Evolutionary conservation across 2,113 vertebrate species (phyloP).

Genomic region (Micromys minutus): DNA sequence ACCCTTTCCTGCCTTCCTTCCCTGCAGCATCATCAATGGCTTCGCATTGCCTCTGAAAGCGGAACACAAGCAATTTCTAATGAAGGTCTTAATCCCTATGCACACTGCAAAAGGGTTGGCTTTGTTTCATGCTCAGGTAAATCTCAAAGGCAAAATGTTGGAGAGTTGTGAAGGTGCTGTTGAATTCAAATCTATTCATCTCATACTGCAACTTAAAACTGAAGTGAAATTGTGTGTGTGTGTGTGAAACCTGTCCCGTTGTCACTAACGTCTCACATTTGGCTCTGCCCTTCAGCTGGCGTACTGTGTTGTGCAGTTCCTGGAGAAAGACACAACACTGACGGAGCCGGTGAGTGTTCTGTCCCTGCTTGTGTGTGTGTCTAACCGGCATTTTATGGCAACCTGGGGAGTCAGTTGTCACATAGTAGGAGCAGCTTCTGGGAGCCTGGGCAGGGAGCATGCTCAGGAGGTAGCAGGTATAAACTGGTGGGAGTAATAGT

Average conservation of each 20-base stretch:
- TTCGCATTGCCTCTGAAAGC: slow-evolving; percentile 98
- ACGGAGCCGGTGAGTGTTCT: slow-evolving; percentile 93
- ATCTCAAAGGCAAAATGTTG: slow-evolving; percentile 67
- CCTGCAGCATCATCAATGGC: slow-evolving; percentile 98
- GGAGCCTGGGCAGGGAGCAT: neutral
- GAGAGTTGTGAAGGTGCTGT: slow-evolving; percentile 15
- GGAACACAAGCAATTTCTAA: slow-evolving; percentile 99
- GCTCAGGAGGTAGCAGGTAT: neutral
- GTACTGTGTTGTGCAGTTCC: slow-evolving; percentile 99
- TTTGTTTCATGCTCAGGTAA: slow-evolving; percentile 98
- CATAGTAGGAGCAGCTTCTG: neutral
- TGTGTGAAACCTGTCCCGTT: neutral
- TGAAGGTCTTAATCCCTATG: slow-evolving; percentile 99
- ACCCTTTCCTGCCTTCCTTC: slow-evolving; percentile 74
- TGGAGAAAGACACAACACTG: slow-evolving; percentile 98
- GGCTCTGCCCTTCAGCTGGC: slow-evolving; percentile 90
- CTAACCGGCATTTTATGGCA: slow-evolving; percentile 5
- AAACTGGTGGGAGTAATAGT: neutral
- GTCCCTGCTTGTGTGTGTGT: slow-evolving; percentile 29
- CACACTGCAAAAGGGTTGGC: slow-evolving; percentile 96
- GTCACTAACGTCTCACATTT: slow-evolving; percentile 41
- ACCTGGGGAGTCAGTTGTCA: neutral
- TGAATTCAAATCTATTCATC: slow-evolving; percentile 23
- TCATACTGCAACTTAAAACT: slow-evolving; percentile 45
- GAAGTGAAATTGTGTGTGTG: slow-evolving; percentile 65